Evolutionary conservation across 2,113 vertebrate genomes (phyloP).

Genomic region (Okapia johnstoni): DNA sequence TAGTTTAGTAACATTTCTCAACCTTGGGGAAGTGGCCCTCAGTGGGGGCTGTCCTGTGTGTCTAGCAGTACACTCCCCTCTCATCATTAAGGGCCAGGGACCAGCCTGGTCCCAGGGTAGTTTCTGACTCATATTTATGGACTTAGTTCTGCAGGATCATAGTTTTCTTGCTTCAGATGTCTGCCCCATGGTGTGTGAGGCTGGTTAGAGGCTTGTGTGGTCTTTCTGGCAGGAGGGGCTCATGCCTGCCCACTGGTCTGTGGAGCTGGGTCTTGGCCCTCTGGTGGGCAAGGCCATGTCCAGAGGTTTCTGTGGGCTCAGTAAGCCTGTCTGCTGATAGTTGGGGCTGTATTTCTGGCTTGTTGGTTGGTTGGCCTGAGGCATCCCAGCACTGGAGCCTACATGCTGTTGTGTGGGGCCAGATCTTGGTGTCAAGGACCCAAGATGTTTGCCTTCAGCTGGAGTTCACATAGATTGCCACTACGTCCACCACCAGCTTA

Average conservation of each 20-base stretch:
- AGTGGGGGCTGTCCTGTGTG: neutral
- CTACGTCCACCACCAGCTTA: neutral
- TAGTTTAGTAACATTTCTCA: neutral
- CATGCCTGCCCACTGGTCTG: neutral
- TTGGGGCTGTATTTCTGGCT: neutral
- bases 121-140: neutral
- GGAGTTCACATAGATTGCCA: neutral
- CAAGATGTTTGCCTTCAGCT: neutral
- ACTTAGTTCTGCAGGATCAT: neutral
- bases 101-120: neutral
- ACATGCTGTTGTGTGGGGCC: neutral
- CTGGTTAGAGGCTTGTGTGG: neutral
- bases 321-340: neutral
- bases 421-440: neutral
- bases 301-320: neutral
- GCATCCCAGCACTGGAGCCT: neutral
- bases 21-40: neutral
- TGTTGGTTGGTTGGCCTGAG: neutral
- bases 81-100: neutral
- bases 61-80: neutral
- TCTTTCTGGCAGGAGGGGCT: neutral
- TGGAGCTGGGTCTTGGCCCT: neutral
- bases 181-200: neutral
- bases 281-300: neutral
- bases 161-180: neutral